Conservation (phyloP, 2,888 invertebrate species). For the Tyria jacobaeae region DNA sequence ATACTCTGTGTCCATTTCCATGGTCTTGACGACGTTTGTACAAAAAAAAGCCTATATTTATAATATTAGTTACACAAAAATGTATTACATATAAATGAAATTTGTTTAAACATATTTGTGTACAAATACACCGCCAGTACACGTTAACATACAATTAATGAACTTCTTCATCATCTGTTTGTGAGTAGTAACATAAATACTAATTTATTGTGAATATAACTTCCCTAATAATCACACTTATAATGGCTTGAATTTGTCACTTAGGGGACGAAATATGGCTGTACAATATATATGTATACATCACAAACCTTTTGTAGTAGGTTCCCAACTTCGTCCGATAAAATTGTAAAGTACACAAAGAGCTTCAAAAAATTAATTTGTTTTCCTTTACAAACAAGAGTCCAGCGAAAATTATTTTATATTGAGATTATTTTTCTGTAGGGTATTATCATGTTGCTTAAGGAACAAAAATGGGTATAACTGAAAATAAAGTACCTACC, state of each 20-base stretch:
- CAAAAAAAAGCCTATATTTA: too few relatives aligned
- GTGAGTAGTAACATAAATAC: background rate
- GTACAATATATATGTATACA: constrained; percentile 19
- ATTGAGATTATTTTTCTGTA: constrained; percentile 34
- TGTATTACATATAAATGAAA: too few relatives aligned
- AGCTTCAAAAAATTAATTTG: constrained; percentile 53
- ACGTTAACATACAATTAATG: too few relatives aligned
- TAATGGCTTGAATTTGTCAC: constrained; percentile 13
- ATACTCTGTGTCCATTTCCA: too few relatives aligned
- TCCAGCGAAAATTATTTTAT: constrained; percentile 48
- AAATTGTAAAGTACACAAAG: constrained; percentile 47
- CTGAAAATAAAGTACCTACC: background rate
- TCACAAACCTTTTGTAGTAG: constrained; percentile 22
- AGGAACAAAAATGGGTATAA: constrained; percentile 6
- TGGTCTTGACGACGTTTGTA: too few relatives aligned
- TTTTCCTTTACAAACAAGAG: constrained; percentile 50
- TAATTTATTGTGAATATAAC: constrained; percentile 1
- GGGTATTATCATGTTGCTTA: background rate
- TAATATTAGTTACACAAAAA: too few relatives aligned
- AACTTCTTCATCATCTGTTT: background rate
- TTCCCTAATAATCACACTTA: constrained; percentile 13
- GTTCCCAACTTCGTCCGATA: constrained; percentile 45
- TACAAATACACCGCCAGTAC: too few relatives aligned
- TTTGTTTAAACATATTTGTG: too few relatives aligned
- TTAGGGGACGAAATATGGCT: constrained; percentile 14